These are phyloP conservation scores for Campoplex nolae DNA, from an alignment of 2,888 invertebrate species.

Conservation along the genomic window DNA sequence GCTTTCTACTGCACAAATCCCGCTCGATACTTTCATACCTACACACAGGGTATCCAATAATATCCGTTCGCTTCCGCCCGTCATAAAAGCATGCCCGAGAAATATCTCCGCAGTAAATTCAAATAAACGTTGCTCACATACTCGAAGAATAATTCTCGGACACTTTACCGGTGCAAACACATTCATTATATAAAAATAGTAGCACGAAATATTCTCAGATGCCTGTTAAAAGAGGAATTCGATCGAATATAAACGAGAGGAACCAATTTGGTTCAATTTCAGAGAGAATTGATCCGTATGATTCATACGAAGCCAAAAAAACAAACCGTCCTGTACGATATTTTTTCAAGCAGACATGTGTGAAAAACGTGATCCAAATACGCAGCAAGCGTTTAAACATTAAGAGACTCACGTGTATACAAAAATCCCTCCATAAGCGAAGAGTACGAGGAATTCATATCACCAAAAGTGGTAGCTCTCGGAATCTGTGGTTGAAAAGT, in stretches of 20 bases:
- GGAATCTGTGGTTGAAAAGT: conserved; percentile 32
- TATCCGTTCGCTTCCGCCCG: conserved; percentile 59
- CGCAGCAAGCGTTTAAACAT: background rate
- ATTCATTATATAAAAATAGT: background rate
- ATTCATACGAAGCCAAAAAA: background rate
- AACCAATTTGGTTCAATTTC: background rate
- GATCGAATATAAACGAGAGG: background rate
- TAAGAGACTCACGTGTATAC: background rate
- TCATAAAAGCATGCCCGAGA: conserved; percentile 53
- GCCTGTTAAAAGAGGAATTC: background rate
- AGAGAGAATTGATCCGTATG: background rate
- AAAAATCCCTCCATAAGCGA: background rate
- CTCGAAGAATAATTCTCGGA: conserved; percentile 40
- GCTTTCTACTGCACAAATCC: conserved; percentile 53
- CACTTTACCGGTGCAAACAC: background rate
- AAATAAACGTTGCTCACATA: background rate
- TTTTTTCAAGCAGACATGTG: background rate
- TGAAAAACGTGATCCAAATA: background rate
- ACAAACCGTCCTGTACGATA: background rate
- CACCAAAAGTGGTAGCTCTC: conserved; percentile 51
- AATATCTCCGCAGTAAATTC: conserved; percentile 48
- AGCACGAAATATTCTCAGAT: background rate
- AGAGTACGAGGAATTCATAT: conserved; percentile 51
- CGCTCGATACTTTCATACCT: conserved; percentile 45
- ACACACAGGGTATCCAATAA: conserved; percentile 57